These are phyloP conservation scores for Echeneis naucrates DNA, from an alignment of 2,797 vertebrate genomes.

Conservation along the genomic window DNA sequence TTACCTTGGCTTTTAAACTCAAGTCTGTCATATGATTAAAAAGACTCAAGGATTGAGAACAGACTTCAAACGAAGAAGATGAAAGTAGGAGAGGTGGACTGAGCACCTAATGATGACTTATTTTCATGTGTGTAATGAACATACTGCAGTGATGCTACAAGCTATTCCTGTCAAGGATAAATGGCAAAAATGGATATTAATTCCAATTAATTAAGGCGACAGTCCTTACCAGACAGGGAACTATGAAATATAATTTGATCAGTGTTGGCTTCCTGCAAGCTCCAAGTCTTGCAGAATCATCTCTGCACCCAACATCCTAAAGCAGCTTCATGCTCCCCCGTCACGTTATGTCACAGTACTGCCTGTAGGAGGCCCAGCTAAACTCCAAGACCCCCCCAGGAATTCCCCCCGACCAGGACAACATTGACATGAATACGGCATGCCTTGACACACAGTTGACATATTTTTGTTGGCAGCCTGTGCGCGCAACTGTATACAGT, in stretches of 20 bases:
- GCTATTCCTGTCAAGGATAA: neutral
- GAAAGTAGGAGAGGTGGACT: conserved; percentile 25
- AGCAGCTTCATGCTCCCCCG: conserved; percentile 1
- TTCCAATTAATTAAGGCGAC: neutral
- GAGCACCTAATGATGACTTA: conserved; percentile 32
- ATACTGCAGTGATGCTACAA: conserved; percentile 15
- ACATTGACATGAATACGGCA: neutral
- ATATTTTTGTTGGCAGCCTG: neutral
- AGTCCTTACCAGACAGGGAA: neutral
- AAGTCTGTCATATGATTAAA: conserved; percentile 71
- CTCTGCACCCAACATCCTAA: conserved; percentile 20
- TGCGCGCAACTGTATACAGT: conserved; percentile 1
- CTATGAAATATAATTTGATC: neutral
- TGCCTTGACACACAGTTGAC: neutral
- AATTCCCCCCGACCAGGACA: neutral
- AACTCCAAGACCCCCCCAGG: neutral
- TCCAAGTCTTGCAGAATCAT: conserved; percentile 2
- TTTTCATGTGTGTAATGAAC: conserved; percentile 29
- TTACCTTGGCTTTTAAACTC: conserved; percentile 81
- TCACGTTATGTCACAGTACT: conserved; percentile 23
- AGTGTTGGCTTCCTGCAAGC: conserved; percentile 1
- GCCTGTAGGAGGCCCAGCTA: conserved; percentile 17
- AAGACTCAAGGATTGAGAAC: conserved; percentile 66
- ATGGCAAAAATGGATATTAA: neutral
- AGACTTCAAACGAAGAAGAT: conserved; percentile 73